Evolutionary conservation across 2,797 vertebrate genomes (phyloP).

Genomic region (Eospalax fontanierii): DNA sequence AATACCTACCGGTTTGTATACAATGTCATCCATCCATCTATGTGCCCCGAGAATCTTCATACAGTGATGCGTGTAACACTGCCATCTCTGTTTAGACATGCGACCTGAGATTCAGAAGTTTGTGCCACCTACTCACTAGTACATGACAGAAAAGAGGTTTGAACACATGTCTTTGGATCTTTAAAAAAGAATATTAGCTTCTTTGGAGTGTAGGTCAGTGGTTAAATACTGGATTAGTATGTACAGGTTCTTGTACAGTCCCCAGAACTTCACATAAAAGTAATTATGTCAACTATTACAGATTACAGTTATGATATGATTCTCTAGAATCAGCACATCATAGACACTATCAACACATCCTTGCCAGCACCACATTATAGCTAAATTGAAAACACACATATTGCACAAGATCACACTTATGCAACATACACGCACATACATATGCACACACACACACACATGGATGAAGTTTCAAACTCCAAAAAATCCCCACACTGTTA

Average conservation of each 20-base stretch:
- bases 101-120: too few relatives aligned
- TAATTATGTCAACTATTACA: fast-evolving
- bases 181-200: background rate
- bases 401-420: too few relatives aligned
- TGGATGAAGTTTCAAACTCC: background rate
- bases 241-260: background rate
- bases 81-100: too few relatives aligned
- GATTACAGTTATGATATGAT: fast-evolving
- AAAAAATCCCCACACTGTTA: background rate
- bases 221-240: background rate
- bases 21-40: too few relatives aligned
- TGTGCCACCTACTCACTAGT: too few relatives aligned
- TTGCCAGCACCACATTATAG: fast-evolving
- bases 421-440: too few relatives aligned
- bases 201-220: background rate
- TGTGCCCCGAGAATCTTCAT: too few relatives aligned
- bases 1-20: too few relatives aligned
- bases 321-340: too few relatives aligned
- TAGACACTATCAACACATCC: fast-evolving
- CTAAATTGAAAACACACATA: background rate
- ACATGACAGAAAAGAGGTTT: too few relatives aligned
- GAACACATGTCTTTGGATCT: background rate
- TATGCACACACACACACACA: background rate
- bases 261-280: background rate
- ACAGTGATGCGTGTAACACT: too few relatives aligned